phyloP scores from a whole-genome alignment of 2,113 vertebrate genomes.

The Dicerorhinus sumatrensis region DNA sequence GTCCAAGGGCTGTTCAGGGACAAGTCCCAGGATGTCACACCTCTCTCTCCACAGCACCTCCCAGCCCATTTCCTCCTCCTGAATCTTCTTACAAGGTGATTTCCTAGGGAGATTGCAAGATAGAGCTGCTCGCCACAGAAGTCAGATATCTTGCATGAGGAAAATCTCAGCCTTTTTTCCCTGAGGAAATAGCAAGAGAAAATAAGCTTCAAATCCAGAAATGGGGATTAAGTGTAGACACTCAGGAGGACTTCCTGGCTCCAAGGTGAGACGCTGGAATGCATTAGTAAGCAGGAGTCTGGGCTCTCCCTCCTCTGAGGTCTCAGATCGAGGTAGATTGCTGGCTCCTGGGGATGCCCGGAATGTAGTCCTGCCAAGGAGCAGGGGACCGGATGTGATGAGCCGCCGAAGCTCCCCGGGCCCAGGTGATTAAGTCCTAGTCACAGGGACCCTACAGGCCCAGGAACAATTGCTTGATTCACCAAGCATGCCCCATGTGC shows the following conservation, averaged over 20 bases:
- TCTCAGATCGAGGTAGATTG: not conserved
- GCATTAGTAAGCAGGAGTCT: conserved; percentile 22
- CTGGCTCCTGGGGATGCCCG: not conserved
- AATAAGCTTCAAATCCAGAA: not conserved
- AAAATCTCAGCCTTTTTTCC: not conserved
- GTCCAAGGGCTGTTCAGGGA: not conserved
- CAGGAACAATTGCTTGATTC: not conserved
- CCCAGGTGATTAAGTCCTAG: not conserved
- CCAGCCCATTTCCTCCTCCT: not conserved
- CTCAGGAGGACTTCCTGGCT: conserved; percentile 47
- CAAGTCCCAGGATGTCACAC: not conserved
- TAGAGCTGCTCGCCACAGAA: not conserved
- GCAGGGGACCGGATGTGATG: not conserved
- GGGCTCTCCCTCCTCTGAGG: not conserved
- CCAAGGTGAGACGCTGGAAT: not conserved
- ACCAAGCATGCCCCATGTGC: accelerated
- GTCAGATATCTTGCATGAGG: not conserved
- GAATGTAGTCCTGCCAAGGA: not conserved
- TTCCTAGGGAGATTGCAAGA: not conserved
- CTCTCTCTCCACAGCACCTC: not conserved
- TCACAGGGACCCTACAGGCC: not conserved
- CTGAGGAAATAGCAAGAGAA: conserved; percentile 17
- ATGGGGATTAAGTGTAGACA: conserved; percentile 32
- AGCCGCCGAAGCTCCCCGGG: not conserved
- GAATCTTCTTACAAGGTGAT: not conserved